Evolutionary conservation across 2,113 vertebrate genomes (phyloP), one percentile per base, ranked within the genome.

Genomic region (Xenotilapia flavipinnis): DNA sequence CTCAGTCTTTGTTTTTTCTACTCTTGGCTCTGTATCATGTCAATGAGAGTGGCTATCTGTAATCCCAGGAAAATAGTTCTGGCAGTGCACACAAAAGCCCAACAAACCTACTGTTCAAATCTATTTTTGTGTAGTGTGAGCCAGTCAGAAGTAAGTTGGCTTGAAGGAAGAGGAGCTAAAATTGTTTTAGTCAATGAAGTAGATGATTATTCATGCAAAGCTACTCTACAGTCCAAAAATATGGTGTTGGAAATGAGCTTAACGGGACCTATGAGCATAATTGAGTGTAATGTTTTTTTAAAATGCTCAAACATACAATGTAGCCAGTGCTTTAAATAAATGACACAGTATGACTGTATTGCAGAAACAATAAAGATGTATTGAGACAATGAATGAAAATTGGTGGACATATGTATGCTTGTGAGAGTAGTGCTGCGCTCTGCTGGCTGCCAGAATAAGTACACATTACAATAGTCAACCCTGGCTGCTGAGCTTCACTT

Each of bases 381-480:
- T 45, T 73, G 14, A 45, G 21, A 45, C 68, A 70, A 23, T 73
- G 3, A 73, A 26, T 2, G 21, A 73, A 23, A 9, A 23, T 15
- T 42, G 13, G 21, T 42, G 40, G 13, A 45, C 14, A 23, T 73
- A 0, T 3, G 11, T 19, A 17, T 47, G 3, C 0, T 54, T 53
- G n/a, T 53, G 51, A 79, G n/a, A 5, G 19, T 8, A 36, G 31
- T 21, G 7, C 19, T 54, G 49, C 77, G 0, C 77, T 4, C 77
- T 38, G 14, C 77, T 80, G 77, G 31, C 51, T 55, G 51, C 49
- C 33, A 36, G 31, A 23, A 21, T 23, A 38, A 38, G 1, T 54
- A 49, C 12, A 54, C 49, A 38, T 79, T 54, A n/a, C 3, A 21
- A 53, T n/a, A 36, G 5, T 19, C 45, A 79, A 36, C 10, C 1